Base-by-base conservation (phyloP, 2,888 invertebrate species). In the Meteorus cinctellus region DNA sequence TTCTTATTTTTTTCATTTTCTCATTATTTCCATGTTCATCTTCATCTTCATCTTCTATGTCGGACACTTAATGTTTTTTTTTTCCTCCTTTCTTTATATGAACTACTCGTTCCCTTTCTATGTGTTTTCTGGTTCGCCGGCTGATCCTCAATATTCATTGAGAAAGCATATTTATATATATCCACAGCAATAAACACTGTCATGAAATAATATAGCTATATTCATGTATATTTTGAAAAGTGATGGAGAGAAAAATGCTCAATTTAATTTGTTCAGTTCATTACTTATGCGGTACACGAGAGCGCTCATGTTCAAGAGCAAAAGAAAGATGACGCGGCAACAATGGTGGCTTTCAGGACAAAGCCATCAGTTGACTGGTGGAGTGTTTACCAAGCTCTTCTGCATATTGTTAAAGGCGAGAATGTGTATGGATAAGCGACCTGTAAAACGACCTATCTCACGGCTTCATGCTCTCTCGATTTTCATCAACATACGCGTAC, bases 371-470 rank as follows among this genome's bases (percentile, higher is more conserved):
- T 74, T 36, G 69, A 72, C 76, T 77, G 63, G 75, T 87, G 80
- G 84, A 88, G 88, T 88, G 88, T 88, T 88, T 88, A 86, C 86
- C 83, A 84, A 88, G 88, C 88, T 88, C 88, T 88, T 86, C 84
- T 82, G 83, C 84, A 81, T 78, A 59, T 74, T 31, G 76, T 67
- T 55, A 71, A 68, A 70, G 77, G 71, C 62, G 19, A 72, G 72
- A 48, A 78, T 41, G 78, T 80, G 80, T 72, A 63, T 80, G 72
- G 77, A 81, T 81, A 83, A 83, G 81, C 81, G 65, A 69, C 74
- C 74, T 77, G 82, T 75, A 72, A 72, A 81, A 82, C 86, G 86
- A 86, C 85, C 87, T 87, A 87, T 88, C 88, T 87, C 88, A 88
- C 87, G 88, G 83, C 79, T 75, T 73, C 24, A 72, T 36, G 41